Evolutionary conservation across 1,140 invertebrate species (phyloP).

Genomic region (Brachionus sp.): DNA sequence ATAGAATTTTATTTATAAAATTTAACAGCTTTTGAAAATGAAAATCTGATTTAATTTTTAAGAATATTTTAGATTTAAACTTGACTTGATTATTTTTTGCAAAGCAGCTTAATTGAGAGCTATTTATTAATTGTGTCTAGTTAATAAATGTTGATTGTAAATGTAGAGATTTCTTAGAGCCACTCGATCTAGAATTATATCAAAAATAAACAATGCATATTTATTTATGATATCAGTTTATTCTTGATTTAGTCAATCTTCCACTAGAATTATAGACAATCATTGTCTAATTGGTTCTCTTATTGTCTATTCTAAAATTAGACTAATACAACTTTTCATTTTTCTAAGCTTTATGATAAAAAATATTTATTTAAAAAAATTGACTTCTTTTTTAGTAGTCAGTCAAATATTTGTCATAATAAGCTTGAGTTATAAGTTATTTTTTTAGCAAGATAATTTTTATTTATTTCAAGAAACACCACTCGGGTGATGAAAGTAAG

Average conservation of each 20-base stretch:
- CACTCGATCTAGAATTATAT: neutral
- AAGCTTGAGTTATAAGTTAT: too few relatives aligned
- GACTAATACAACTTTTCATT: too few relatives aligned
- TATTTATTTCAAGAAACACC: too few relatives aligned
- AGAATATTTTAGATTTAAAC: neutral
- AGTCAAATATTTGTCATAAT: too few relatives aligned
- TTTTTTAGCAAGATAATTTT: too few relatives aligned
- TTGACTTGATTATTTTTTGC: neutral
- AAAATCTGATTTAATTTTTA: neutral
- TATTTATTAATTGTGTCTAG: neutral
- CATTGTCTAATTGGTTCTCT: too few relatives aligned
- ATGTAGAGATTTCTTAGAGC: neutral
- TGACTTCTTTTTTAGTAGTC: too few relatives aligned
- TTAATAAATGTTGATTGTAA: neutral
- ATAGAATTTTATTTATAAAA: slow-evolving; percentile 27
- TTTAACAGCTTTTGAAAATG: neutral
- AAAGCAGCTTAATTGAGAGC: neutral
- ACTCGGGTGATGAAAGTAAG: too few relatives aligned
- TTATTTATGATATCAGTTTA: neutral
- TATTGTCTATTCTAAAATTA: neutral
- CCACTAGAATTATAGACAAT: neutral
- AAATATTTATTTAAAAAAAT: too few relatives aligned
- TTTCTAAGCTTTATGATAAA: too few relatives aligned
- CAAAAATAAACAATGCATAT: neutral
- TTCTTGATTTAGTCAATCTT: neutral